These are phyloP conservation scores for Caenorhabditis sinica DNA, from an alignment of 2,888 invertebrate genomes.

Conservation along the genomic window DNA sequence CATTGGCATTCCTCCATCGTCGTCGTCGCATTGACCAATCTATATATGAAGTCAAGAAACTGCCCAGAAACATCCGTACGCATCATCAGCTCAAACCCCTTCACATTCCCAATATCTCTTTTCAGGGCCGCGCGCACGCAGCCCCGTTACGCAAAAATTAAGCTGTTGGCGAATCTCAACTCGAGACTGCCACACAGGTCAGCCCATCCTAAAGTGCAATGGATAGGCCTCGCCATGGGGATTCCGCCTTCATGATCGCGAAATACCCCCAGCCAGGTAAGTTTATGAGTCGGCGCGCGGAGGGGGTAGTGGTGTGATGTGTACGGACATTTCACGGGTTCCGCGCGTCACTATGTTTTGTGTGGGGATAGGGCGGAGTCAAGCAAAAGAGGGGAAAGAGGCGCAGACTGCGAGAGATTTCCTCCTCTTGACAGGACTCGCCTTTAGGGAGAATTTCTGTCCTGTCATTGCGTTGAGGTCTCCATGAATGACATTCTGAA, in stretches of 20 bases:
- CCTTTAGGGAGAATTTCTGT: conserved; percentile 43
- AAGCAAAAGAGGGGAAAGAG: conserved; percentile 21
- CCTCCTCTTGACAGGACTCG: not conserved
- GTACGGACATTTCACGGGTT: conserved; percentile 42
- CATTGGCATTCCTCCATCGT: conserved; percentile 68
- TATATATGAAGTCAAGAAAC: too few relatives aligned
- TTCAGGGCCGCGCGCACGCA: conserved; percentile 84
- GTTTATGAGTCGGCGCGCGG: conserved; percentile 82
- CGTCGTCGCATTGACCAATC: conserved; percentile 72
- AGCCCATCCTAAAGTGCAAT: conserved; percentile 89
- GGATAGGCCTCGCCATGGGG: conserved; percentile 88
- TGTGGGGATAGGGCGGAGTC: conserved; percentile 22
- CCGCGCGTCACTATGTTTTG: conserved; percentile 16
- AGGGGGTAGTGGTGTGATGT: not conserved
- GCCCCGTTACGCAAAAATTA: conserved; percentile 82
- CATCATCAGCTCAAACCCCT: too few relatives aligned
- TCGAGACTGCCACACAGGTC: conserved; percentile 89
- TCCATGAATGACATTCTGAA: conserved; percentile 53
- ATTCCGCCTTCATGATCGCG: conserved; percentile 89
- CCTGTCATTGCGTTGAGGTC: conserved; percentile 32
- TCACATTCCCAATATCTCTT: too few relatives aligned
- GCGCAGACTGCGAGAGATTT: too few relatives aligned
- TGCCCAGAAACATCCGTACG: too few relatives aligned
- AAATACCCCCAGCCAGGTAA: conserved; percentile 90
- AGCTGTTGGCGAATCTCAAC: conserved; percentile 85